Percentiles rank a stretch among this genome's conserved stretches.
These are phyloP conservation scores for Disparrhopalites patrizii DNA, from an alignment of 2,888 invertebrate genomes.

Conservation along the genomic window DNA sequence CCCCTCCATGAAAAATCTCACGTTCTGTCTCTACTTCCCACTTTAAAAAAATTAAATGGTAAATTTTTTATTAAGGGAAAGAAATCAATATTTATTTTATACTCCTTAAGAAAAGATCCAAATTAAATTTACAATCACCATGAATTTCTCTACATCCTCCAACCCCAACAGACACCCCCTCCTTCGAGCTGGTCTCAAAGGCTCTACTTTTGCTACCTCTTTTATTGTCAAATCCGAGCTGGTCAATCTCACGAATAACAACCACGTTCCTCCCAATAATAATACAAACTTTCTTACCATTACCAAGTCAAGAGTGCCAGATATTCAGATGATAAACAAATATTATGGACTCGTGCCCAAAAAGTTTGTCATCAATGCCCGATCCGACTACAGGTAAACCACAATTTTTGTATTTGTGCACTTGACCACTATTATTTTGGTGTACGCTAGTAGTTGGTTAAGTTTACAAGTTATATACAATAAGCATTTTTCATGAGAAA, in stretches of 20 bases:
- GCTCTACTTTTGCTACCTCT: conserved; percentile 10
- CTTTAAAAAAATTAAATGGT: too few species aligned
- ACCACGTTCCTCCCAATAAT: background rate
- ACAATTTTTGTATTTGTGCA: background rate
- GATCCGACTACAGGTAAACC: conserved; percentile 20
- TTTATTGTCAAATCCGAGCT: conserved; percentile 9
- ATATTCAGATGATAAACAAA: conserved; percentile 48
- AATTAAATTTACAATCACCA: background rate
- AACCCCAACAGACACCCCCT: conserved; percentile 8
- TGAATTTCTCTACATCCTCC: conserved; percentile 15
- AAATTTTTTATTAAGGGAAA: too few species aligned
- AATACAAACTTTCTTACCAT: conserved; percentile 17
- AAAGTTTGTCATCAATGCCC: conserved; percentile 42
- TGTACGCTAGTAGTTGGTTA: too few species aligned
- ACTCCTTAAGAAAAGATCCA: too few species aligned
- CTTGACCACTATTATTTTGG: background rate
- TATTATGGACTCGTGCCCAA: conserved; percentile 48
- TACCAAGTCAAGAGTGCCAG: conserved; percentile 40
- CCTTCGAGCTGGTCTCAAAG: conserved; percentile 22
- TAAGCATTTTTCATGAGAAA: too few species aligned
- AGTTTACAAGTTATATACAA: too few species aligned
- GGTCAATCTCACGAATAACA: conserved; percentile 10
- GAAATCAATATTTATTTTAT: too few species aligned
- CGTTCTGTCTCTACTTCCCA: too few species aligned
- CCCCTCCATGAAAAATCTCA: too few species aligned